Percentiles rank a stretch among this genome's conserved stretches.
These are phyloP conservation scores for Aradophagus sp. DNA, from an alignment of 1,140 invertebrate genomes.

Conservation along the genomic window DNA sequence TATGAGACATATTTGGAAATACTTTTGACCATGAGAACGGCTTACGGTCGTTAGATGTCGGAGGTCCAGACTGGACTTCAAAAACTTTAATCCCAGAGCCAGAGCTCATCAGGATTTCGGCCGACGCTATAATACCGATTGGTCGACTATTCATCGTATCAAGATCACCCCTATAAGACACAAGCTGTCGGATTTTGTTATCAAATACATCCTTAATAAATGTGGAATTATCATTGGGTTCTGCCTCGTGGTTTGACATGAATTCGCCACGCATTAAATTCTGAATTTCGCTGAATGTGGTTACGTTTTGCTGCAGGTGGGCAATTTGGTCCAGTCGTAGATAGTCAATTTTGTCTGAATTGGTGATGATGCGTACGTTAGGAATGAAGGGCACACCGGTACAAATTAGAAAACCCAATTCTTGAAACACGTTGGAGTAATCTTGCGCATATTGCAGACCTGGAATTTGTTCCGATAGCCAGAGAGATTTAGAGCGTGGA, in stretches of 20 bases:
- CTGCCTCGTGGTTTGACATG: conserved; percentile 31
- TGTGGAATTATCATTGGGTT: conserved; percentile 21
- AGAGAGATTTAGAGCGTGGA: conserved; percentile 76
- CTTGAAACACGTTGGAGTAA: conserved; percentile 80
- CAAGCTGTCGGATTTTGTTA: conserved; percentile 20
- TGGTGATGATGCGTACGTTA: conserved; percentile 68
- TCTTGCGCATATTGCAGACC: conserved; percentile 79
- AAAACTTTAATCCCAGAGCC: conserved; percentile 59
- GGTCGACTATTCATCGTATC: conserved; percentile 48
- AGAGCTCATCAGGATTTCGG: conserved; percentile 58
- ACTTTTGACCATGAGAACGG: conserved; percentile 84
- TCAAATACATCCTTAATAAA: conserved; percentile 8
- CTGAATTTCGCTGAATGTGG: conserved; percentile 74
- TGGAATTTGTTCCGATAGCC: conserved; percentile 90
- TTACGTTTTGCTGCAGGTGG: conserved; percentile 73
- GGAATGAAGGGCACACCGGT: conserved; percentile 87
- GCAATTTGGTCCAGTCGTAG: conserved; percentile 18
- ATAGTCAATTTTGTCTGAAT: conserved; percentile 17
- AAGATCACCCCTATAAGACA: conserved; percentile 65
- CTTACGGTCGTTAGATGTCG: conserved; percentile 37
- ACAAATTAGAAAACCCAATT: conserved; percentile 84
- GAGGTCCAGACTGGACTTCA: conserved; percentile 65
- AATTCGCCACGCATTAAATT: conserved; percentile 72
- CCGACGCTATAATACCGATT: conserved; percentile 68
- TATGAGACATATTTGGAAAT: conserved; percentile 79